Conservation (phyloP, 2,113 vertebrate species). For the Trematomus loennbergii region DNA sequence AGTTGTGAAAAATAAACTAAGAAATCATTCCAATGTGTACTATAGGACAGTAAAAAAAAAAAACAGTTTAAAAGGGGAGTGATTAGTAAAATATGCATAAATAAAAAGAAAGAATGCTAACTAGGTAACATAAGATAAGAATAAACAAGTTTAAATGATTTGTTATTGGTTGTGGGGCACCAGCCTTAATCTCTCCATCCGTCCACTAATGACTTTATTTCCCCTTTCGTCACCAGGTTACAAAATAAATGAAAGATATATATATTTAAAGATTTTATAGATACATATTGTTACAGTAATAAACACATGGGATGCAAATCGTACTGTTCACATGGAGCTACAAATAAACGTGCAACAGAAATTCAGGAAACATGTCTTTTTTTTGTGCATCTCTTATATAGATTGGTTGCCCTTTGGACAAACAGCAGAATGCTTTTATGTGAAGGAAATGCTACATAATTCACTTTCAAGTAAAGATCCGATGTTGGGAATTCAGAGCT, state of each 20-base stretch:
- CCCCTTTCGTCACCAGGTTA: not conserved
- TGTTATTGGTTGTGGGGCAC: too few relatives aligned
- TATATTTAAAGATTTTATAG: too few relatives aligned
- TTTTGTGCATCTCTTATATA: slow-evolving; percentile 23
- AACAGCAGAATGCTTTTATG: slow-evolving; percentile 62
- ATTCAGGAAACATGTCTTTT: not conserved
- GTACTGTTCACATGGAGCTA: not conserved
- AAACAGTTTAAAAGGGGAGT: too few relatives aligned
- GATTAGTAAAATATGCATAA: too few relatives aligned
- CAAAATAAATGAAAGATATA: too few relatives aligned
- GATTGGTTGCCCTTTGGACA: slow-evolving; percentile 28
- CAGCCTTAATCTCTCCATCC: not conserved
- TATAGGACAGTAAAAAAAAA: too few relatives aligned
- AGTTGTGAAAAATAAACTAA: too few relatives aligned
- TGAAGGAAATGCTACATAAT: slow-evolving; percentile 45
- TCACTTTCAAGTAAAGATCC: slow-evolving; percentile 32
- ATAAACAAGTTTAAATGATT: too few relatives aligned
- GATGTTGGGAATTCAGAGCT: slow-evolving; percentile 22
- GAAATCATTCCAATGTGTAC: too few relatives aligned
- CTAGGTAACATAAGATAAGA: too few relatives aligned
- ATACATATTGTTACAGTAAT: not conserved
- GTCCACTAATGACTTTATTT: not conserved
- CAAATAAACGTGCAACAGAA: not conserved
- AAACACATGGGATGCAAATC: not conserved
- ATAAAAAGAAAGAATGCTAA: too few relatives aligned